These are phyloP conservation scores for Pocillopora damicornis DNA, from an alignment of 64 coral and sea anemone species.

Conservation along the genomic window DNA sequence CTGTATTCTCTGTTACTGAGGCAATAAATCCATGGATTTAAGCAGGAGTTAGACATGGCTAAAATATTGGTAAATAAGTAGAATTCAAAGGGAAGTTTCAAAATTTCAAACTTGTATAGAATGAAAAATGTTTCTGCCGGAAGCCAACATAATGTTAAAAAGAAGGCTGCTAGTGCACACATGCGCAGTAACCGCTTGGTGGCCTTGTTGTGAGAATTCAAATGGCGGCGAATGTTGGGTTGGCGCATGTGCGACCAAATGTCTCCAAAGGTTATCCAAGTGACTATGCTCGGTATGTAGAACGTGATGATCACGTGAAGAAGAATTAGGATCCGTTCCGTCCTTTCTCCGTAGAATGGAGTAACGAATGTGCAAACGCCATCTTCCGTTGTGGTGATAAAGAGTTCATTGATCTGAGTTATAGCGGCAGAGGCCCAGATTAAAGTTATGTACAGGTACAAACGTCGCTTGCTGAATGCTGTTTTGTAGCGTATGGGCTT, in stretches of 20 bases:
- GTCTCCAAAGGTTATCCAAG: constrained; percentile 45
- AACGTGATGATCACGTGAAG: constrained; percentile 50
- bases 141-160: constrained; percentile 46
- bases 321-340: constrained; percentile 44
- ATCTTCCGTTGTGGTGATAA: constrained; percentile 32
- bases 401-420: constrained; percentile 58
- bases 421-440: constrained; percentile 40
- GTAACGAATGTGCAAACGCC: constrained; percentile 24
- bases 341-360: constrained; percentile 35
- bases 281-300: constrained; percentile 60
- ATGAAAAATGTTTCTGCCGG: constrained; percentile 45
- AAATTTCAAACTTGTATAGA: constrained; percentile 31
- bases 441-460: constrained; percentile 38
- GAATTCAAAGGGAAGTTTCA: constrained; percentile 15
- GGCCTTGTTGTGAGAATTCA: constrained; percentile 30
- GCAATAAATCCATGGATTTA: constrained; percentile 52
- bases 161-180: constrained; percentile 53
- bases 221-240: constrained; percentile 3
- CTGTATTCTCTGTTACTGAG: constrained; percentile 50
- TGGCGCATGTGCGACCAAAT: constrained; percentile 38
- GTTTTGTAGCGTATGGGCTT: constrained; percentile 21
- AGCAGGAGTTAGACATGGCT: constrained; percentile 46
- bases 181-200: constrained; percentile 43
- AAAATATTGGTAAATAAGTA: constrained; percentile 36
- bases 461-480: constrained; percentile 1